Conservation (phyloP, 2,888 invertebrate genomes). For the Syrphus vitripennis region DNA sequence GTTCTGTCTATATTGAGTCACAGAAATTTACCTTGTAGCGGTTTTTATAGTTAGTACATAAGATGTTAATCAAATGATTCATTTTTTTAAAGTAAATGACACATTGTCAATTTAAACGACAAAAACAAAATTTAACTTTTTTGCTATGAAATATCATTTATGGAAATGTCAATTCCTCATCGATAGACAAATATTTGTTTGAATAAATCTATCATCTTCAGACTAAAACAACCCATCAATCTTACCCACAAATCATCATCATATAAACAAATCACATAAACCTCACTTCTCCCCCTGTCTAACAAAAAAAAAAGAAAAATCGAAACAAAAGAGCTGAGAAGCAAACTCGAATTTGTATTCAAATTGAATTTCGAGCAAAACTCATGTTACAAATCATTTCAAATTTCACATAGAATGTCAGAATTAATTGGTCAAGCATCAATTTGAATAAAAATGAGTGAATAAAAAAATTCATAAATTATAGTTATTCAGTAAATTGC, state of each 20-base stretch:
- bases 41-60: neutral
- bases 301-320: neutral
- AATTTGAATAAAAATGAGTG: conserved; percentile 39
- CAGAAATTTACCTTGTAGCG: conserved; percentile 9
- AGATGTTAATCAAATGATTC: conserved; percentile 1
- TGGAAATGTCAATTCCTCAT: neutral
- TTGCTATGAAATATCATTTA: neutral
- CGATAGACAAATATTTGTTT: neutral
- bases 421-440: conserved; percentile 15
- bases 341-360: conserved; percentile 42
- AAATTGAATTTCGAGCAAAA: neutral
- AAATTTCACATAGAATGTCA: conserved; percentile 31
- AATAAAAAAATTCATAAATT: neutral
- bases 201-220: neutral
- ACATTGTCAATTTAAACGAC: neutral
- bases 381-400: neutral
- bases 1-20: conserved; percentile 1
- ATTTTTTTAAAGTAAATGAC: neutral
- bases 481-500: conserved; percentile 49
- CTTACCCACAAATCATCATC: neutral
- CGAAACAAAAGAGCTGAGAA: conserved; percentile 52
- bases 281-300: neutral
- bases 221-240: neutral
- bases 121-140: neutral
- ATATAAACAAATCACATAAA: neutral